Base-by-base conservation (phyloP, 2,888 invertebrate species). In the Uropetala carovei region DNA sequence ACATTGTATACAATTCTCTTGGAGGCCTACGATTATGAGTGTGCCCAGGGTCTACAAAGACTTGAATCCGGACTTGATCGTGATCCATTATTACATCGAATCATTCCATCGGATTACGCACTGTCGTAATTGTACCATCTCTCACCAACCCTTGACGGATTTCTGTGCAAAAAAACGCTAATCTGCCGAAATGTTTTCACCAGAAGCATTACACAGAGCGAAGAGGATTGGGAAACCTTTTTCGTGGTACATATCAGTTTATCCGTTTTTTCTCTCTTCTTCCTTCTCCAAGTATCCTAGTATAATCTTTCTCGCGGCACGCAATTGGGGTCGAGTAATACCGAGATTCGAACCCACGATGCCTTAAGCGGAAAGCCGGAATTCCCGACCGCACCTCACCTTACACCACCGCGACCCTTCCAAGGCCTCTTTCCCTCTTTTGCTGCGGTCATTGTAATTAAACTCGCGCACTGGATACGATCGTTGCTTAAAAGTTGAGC, bases 361-460 rank as follows among this genome's bases (percentile, higher is more conserved):
- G 68, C 68, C n/a, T 68, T 43, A n/a, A 43, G 43, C n/a, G 75
- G 75, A 27, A 27, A 18, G 75, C 22, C 22, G 75, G 75, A 75
- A 75, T 75, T 14, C 27, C 11, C 75, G 75, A 64, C 64, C 64
- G 0, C 64, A n/a, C 68, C 8, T 43, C 43, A 5, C 18, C 68
- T 68, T 68, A n/a, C 75, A 27, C 27, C 13, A 27, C 68, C 68
- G 68, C 18, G n/a, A 68, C 68, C 75, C 27, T 75, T 75, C 11
- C 0, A 27, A 27, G 75, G 27, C 27, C 22, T 75, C 75, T 75
- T 43, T 1, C 43, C 5, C 43, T 43, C 43, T 5, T 1, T n/a
- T 10, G 11, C 75, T 75, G 75, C 75, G 75, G 75, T 75, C 75
- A 75, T 75, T 75, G 75, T 75, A 75, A 75, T 75, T 75, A 75